Evolutionary conservation across 1,140 invertebrate species (phyloP), one percentile per base, ranked within the genome.

Genomic region (Caenorhabditis briggsae): DNA sequence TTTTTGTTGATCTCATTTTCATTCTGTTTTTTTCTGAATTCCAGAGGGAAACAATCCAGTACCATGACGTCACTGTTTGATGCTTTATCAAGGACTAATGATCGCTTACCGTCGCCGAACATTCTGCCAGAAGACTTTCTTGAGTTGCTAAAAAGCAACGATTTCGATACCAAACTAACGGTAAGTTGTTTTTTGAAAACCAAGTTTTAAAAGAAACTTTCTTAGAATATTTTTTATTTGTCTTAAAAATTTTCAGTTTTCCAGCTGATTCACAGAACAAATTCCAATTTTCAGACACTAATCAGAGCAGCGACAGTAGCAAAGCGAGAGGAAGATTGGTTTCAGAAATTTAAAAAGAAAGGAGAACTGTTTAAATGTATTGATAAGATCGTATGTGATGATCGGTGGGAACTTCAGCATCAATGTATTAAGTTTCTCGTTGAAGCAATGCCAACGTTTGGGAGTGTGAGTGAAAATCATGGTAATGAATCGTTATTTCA

Each of bases 341-440:
- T 88, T 58, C 33, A 53, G 18, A 86, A 83, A 64, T 88, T 87
- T 43, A 23, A 61, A 33, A 87, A 86, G 56, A 88, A 88, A 55
- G 87, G 85, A n/a, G 87, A 88, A 46, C 43, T 88, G 12, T 87
- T 88, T 55, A 86, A 88, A 23, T 53, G 48, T 50, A 43, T 88
- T 56, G 87, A 88, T 48, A 87, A 82, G 56, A 87, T 88, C 7
- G 82, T 88, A 43, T n/a, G 46, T 25, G 87, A 88, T 59, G 86
- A 87, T 78, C 65, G 86, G 59, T 88, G 87, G 87, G 87, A 88
- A 83, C 74, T 88, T 64, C 87, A 88, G 56, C 87, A 88, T 74
- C 86, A 87, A 43, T 86, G 85, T 25, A 87, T 87, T 11, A 87
- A 86, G 65, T 83, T 88, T 43, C 41, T 88, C 2, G 43, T 83